Percentiles rank a stretch among this genome's conserved stretches.
These are phyloP conservation scores for Limnephilus rhombicus DNA, from an alignment of 2,888 invertebrate species.

Conservation along the genomic window DNA sequence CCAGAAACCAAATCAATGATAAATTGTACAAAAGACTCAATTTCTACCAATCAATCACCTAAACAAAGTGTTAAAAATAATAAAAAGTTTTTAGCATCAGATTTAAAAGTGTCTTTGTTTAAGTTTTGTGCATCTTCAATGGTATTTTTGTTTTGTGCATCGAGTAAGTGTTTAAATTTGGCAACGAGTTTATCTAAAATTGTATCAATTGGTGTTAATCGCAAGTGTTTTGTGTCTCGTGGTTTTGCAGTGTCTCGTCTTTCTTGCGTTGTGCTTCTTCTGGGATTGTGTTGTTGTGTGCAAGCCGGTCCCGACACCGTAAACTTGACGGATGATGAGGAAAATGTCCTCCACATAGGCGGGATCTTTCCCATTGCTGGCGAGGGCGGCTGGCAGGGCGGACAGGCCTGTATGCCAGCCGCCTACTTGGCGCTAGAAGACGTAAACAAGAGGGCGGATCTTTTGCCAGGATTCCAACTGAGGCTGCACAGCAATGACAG, in stretches of 20 bases:
- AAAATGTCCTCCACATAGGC: conserved; percentile 94
- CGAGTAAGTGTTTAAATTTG: background rate
- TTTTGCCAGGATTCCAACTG: conserved; percentile 94
- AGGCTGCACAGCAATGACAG: conserved; percentile 97
- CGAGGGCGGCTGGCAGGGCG: conserved; percentile 98
- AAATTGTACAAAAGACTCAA: background rate
- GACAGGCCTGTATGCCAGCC: conserved; percentile 98
- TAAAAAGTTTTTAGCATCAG: background rate
- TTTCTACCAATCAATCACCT: background rate
- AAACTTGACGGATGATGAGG: conserved; percentile 71
- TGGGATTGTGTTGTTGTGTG: conserved; percentile 26
- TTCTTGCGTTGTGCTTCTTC: background rate
- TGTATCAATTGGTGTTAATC: background rate
- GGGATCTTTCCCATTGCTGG: conserved; percentile 99
- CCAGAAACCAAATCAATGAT: background rate
- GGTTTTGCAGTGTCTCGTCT: background rate
- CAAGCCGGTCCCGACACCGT: conserved; percentile 14
- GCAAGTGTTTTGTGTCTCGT: background rate
- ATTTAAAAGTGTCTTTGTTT: background rate
- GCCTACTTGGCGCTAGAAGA: conserved; percentile 97
- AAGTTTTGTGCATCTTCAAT: background rate
- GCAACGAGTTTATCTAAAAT: background rate
- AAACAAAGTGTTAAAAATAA: background rate
- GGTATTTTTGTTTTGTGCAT: background rate
- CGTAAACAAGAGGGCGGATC: conserved; percentile 92